Evolutionary conservation across 2,888 invertebrate species (phyloP).

Genomic region (Chalcosyrphus nemorum): DNA sequence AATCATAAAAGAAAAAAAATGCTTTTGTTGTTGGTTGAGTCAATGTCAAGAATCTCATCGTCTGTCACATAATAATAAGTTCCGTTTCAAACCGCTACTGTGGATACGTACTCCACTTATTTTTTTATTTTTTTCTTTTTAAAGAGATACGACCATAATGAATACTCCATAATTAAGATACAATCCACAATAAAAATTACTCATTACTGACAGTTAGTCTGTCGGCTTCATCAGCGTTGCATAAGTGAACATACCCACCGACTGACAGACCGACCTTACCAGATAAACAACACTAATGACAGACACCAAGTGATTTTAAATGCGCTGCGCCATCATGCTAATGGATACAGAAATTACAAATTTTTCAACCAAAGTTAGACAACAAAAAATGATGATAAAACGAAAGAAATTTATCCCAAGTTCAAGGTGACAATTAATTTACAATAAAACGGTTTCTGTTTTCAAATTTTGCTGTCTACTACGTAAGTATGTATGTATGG

Average conservation of each 20-base stretch:
- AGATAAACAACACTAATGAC: constrained; percentile 18
- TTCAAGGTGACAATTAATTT: constrained; percentile 56
- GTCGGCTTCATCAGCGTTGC: background rate
- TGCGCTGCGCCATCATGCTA: constrained; percentile 10
- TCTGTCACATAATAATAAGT: background rate
- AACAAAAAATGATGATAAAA: background rate
- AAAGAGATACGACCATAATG: background rate
- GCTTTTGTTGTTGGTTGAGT: constrained; percentile 21
- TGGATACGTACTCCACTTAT: background rate
- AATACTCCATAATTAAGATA: constrained; percentile 17
- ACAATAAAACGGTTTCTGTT: constrained; percentile 29
- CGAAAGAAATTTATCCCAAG: constrained; percentile 40
- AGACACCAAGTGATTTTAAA: constrained; percentile 28
- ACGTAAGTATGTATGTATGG: background rate
- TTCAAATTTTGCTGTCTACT: background rate
- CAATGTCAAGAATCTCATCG: constrained; percentile 40
- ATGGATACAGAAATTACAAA: constrained; percentile 17
- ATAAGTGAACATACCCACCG: constrained; percentile 21
- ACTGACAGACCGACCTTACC: constrained; percentile 15
- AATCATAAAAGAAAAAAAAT: background rate
- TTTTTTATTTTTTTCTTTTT: background rate
- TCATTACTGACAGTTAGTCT: constrained; percentile 29
- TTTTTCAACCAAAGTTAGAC: background rate
- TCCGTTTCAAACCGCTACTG: background rate
- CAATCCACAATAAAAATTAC: constrained; percentile 2